Evolutionary conservation across 1,140 invertebrate genomes (phyloP), one percentile per base, ranked within the genome.

Genomic region (Euschistus heros): DNA sequence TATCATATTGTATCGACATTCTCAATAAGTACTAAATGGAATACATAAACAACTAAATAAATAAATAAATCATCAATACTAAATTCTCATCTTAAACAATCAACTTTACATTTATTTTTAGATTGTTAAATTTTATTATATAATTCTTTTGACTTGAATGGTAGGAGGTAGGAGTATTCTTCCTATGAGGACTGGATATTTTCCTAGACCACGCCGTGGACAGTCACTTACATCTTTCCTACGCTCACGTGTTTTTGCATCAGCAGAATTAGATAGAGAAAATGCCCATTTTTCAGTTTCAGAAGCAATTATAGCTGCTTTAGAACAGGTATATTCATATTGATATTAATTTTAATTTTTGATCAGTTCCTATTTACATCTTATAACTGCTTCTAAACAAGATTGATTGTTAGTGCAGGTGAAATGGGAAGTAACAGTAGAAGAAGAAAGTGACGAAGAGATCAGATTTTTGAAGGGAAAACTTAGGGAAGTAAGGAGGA

Each of bases 231-330:
- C 81, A 5, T 84, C 83, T 62, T 92, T 89, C 72, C 73, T 91
- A 2, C 83, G 85, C 4, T 87, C 87, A 22, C 82, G 83, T 61
- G 82, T 87, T 64, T 86, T 87, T 71, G 80, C 83, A 27, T 86
- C 87, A 72, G 88, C 87, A 10, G 87, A 91, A 71, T 74, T 92
- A 61, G 89, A 92, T 69, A 81, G 86, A 72, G 90, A 93, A 77
- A 92, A 92, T 76, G 88, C 89, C 0, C 90, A 93, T 76, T 93
- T 93, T 74, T 86, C 81, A 71, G 86, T 92, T 66, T 89, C 84
- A 10, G 90, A 93, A 76, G 89, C 88, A 0, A 81, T 92, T 70
- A 92, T 93, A 70, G 82, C 87, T 55, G 89, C 86, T 42, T 88
- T 92, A 63, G 90, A 92, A 75, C 82, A 85, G 69, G 80, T 85